Evolutionary conservation across 2,797 vertebrate genomes (phyloP).

Genomic region (Sardinella longiceps): DNA sequence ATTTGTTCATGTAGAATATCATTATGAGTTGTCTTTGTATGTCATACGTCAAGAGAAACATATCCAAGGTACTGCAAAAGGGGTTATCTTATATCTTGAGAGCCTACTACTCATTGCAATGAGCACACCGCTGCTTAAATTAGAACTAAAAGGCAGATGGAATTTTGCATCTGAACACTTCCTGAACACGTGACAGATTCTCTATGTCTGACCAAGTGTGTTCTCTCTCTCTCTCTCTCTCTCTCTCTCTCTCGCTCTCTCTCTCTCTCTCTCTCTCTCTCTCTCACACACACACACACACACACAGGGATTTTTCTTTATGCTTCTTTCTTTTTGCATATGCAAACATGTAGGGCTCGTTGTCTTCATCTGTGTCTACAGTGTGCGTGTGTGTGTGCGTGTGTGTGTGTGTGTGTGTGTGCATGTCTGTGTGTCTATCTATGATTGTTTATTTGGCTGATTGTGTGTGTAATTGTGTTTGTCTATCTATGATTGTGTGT

Average conservation of each 20-base stretch:
- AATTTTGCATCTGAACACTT: constrained; percentile 18
- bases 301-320: not conserved
- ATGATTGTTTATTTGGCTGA: not conserved
- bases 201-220: not conserved
- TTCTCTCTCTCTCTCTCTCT: too few species aligned
- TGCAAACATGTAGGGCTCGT: not conserved
- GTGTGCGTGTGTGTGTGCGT: not conserved
- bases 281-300: not conserved
- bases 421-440: not conserved
- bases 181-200: not conserved
- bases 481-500: not conserved
- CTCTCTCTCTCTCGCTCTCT: not conserved
- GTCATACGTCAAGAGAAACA: not conserved
- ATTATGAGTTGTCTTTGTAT: not conserved
- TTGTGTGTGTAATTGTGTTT: not conserved
- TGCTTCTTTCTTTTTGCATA: not conserved
- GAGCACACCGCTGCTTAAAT: not conserved
- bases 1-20: not conserved
- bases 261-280: not conserved
- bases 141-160: not conserved
- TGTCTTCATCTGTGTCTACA: not conserved
- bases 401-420: not conserved
- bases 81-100: not conserved
- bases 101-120: not conserved
- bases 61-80: not conserved